These are phyloP conservation scores for Chrysomela aeneicollis DNA, from an alignment of 2,888 invertebrate species.

Conservation along the genomic window DNA sequence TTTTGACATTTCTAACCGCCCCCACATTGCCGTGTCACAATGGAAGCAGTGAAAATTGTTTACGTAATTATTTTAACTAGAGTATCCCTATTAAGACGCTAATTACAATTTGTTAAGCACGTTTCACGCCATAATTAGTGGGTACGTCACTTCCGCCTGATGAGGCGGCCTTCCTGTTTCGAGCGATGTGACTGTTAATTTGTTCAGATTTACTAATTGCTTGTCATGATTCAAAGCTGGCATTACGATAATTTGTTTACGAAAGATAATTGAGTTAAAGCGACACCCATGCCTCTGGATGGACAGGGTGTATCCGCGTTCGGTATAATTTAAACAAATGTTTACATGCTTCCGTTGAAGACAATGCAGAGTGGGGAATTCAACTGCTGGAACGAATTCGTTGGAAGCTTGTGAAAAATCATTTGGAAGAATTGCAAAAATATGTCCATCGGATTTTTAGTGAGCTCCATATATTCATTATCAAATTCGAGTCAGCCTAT, in stretches of 20 bases:
- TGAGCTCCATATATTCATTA: too few species aligned
- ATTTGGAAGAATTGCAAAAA: too few species aligned
- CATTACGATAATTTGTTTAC: conserved; percentile 36
- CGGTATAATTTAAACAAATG: too few species aligned
- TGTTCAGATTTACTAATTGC: conserved; percentile 53
- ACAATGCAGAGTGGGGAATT: too few species aligned
- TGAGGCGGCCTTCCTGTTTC: conserved; percentile 56
- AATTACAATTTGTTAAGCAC: conserved; percentile 61
- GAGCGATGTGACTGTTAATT: conserved; percentile 51
- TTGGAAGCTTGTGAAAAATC: too few species aligned
- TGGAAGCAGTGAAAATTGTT: conserved; percentile 59
- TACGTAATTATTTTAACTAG: conserved; percentile 62
- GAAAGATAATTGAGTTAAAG: conserved; percentile 36
- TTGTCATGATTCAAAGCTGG: conserved; percentile 41
- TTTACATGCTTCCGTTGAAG: too few species aligned
- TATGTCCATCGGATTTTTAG: too few species aligned
- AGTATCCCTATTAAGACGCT: conserved; percentile 63
- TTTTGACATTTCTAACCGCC: conserved; percentile 48
- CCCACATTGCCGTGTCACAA: conserved; percentile 50
- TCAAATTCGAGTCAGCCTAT: too few species aligned
- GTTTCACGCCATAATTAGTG: conserved; percentile 61
- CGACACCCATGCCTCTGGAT: conserved; percentile 30
- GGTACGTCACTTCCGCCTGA: conserved; percentile 58
- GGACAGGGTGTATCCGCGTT: not conserved
- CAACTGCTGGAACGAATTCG: too few species aligned